Evolutionary conservation across 2,113 vertebrate genomes (phyloP).

Genomic region (Neolamprologus falcicula): DNA sequence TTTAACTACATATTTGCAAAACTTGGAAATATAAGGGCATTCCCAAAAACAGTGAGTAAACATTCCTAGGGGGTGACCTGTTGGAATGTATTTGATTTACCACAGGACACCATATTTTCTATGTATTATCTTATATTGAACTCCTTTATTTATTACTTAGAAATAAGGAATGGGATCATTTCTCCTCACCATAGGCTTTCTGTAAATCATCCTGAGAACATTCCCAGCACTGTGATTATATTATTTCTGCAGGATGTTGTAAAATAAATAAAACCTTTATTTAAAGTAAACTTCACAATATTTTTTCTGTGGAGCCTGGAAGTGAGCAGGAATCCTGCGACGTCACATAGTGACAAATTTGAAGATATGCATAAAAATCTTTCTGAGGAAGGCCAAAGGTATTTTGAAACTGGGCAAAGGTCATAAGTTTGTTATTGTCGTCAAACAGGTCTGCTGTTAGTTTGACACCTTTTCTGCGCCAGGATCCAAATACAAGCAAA

Average conservation of each 20-base stretch:
- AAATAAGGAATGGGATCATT: not conserved
- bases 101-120: not conserved
- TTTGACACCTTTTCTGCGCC: rapidly evolving
- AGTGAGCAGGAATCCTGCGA: not conserved
- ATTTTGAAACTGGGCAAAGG: not conserved
- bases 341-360: not conserved
- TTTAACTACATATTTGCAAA: not conserved
- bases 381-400: not conserved
- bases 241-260: not conserved
- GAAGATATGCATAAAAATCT: not conserved
- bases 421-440: not conserved
- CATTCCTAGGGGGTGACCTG: not conserved
- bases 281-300: not conserved
- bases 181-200: not conserved
- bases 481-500: not conserved
- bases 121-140: not conserved
- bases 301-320: not conserved
- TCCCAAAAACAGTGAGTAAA: not conserved
- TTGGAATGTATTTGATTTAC: rapidly evolving
- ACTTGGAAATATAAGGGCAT: not conserved
- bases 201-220: not conserved
- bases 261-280: not conserved
- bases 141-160: not conserved
- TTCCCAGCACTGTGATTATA: not conserved
- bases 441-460: not conserved